Base-by-base conservation (phyloP, 2,888 invertebrate species). In the Ophion costatus region DNA sequence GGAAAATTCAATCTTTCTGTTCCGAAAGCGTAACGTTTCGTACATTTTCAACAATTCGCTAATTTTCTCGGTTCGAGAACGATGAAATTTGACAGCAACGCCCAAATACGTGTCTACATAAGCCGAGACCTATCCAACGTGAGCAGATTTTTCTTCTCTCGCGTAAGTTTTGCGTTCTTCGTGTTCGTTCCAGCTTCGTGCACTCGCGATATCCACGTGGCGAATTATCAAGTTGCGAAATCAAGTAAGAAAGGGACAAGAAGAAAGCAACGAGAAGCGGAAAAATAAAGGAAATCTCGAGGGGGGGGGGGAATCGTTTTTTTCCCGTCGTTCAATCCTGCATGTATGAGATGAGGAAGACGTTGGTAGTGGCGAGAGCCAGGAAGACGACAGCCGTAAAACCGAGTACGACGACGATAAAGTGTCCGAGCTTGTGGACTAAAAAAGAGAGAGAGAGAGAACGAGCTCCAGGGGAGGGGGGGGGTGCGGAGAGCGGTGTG, bases 371-470 rank as follows among this genome's bases (percentile, higher is more conserved):
- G 57, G 80, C 76, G 57, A 83, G 82, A 85, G 83, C 42, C 77
- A 78, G 78, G 80, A 83, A 85, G 86, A 78, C 83, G 78, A 76
- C 80, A 73, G 84, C 75, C 82, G 86, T 84, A 83, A 84, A 86
- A 80, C 74, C 80, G 76, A 57, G 83, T 80, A 80, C 73, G 81
- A 82, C 69, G 76, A 75, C 73, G 79, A 83, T 82, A 71, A 80
- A 82, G 66, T 76, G 82, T 56, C 51, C 45, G 61, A 64, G 75
- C 57, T 82, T 84, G 66, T 79, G 38, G 38, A 59, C 14, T 42
- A 51, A 51, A 51, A 51, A 17, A 51, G 33, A 33, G 63, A 76
- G 76, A 42, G 20, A 45, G 17, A 63, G n/a, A 42, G 11, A 63
- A 45, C n/a, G 29, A 56, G 33, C 51, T 33, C 33, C 33, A 2